These are phyloP conservation scores for Bucorvus abyssinicus DNA, from an alignment of 2,797 vertebrate genomes.

Conservation along the genomic window DNA sequence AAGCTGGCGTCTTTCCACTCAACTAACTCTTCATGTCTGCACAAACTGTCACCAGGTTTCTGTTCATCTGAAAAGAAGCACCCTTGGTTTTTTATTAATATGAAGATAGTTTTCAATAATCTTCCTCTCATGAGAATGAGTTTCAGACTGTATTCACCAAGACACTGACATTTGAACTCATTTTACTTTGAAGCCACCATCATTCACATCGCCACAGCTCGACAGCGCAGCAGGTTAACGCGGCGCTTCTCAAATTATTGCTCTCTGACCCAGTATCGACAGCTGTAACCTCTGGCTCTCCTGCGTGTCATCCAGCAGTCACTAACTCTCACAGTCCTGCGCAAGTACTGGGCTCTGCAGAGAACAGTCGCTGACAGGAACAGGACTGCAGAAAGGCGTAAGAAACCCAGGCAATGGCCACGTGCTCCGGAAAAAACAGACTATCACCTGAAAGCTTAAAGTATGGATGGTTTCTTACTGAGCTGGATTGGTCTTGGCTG, in stretches of 20 bases:
- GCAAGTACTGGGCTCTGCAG: background rate
- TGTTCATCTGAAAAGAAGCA: background rate
- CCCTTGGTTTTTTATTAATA: background rate
- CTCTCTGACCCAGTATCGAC: background rate
- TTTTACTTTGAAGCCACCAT: background rate
- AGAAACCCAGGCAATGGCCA: background rate
- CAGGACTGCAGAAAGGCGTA: background rate
- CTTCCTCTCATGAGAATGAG: background rate
- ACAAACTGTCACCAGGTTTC: background rate
- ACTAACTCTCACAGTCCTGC: background rate
- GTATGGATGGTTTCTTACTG: background rate
- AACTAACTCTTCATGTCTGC: background rate
- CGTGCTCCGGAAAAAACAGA: background rate
- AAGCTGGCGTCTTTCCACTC: conserved; percentile 4
- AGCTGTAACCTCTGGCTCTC: background rate
- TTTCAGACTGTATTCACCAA: background rate
- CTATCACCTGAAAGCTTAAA: background rate
- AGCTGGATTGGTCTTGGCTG: background rate
- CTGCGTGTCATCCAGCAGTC: background rate
- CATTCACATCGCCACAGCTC: background rate
- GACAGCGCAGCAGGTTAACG: background rate
- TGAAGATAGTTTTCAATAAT: background rate
- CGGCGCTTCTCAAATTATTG: background rate
- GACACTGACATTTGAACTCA: background rate
- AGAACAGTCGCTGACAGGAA: background rate